These are phyloP conservation scores for Brachypteracias leptosomus DNA, from an alignment of 2,113 vertebrate genomes.

Conservation along the genomic window DNA sequence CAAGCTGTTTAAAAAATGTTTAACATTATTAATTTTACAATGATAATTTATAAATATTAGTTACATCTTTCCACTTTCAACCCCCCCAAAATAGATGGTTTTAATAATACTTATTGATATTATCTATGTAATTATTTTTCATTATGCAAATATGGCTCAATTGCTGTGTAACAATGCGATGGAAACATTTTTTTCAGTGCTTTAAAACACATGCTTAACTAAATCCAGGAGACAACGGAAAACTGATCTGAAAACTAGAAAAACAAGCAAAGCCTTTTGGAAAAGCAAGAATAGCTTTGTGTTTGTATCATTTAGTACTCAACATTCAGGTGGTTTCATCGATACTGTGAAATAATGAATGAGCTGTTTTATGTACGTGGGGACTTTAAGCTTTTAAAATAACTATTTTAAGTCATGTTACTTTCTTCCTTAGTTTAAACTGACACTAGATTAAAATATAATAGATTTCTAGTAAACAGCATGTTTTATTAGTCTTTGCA, in stretches of 20 bases:
- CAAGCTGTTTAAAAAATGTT: neutral
- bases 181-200: neutral
- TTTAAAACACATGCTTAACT: neutral
- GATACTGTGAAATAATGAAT: neutral
- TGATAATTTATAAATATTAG: conserved; percentile 50
- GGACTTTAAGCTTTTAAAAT: neutral
- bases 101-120: conserved; percentile 58
- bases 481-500: neutral
- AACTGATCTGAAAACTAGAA: neutral
- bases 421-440: neutral
- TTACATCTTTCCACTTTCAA: conserved; percentile 14
- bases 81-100: neutral
- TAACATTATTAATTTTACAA: conserved; percentile 54
- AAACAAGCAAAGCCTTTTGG: neutral
- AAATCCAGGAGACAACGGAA: neutral
- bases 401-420: neutral
- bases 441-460: neutral
- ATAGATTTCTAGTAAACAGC: neutral
- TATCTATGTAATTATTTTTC: conserved; percentile 57
- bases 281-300: neutral
- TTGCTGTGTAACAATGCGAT: neutral
- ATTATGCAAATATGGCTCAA: conserved; percentile 50
- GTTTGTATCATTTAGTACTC: neutral
- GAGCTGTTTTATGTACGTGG: neutral
- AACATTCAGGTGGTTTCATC: neutral